Evolutionary conservation across 2,888 invertebrate species (phyloP), one percentile per base, ranked within the genome.

Genomic region (Strigamia transsilvanica): DNA sequence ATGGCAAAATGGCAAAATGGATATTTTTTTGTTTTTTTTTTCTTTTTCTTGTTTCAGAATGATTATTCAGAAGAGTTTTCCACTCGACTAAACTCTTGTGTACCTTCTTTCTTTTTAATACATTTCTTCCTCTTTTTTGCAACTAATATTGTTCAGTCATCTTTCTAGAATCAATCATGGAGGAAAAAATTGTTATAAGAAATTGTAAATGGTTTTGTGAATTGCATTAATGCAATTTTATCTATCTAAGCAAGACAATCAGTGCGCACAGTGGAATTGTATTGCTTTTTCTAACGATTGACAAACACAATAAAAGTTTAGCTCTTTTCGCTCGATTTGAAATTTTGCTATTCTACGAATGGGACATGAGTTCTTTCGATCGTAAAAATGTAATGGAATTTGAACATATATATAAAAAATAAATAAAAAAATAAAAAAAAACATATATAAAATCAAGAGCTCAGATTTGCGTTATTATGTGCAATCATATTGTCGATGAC

Each of bases 251-350:
- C 27, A 42, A 42, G 13, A 42, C 42, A 42, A 42, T 42, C 42
- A 42, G 42, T 42, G 42, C 13, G 27, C 27, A 27, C 27, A 42
- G 2, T 42, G 42, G 42, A 42, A 42, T 42, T 42, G 42, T 42
- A 42, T 42, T 42, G 56, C 56, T 56, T 56, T 56, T 56, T 56
- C n/a, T 56, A 56, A 56, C 56, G 56, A 56, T 56, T 56, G 56
- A 56, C 56, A 56, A 56, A 56, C 56, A 56, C 56, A 56, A 56
- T 56, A 56, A 56, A 56, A 56, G 56, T 56, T 56, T 56, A 56
- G n/a, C 56, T 18, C 56, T 56, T 56, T 56, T 56, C 56, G 56
- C 56, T 56, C 56, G 56, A 56, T 15, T 56, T 56, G 56, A 56
- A 56, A 56, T 56, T 56, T 56, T 56, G 56, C n/a, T 56, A 56